A percentile compares a stretch with the other conserved stretches of the same genome.
Evolutionary conservation across 2,113 vertebrate genomes (phyloP).

Genomic region (Cairina moschata): DNA sequence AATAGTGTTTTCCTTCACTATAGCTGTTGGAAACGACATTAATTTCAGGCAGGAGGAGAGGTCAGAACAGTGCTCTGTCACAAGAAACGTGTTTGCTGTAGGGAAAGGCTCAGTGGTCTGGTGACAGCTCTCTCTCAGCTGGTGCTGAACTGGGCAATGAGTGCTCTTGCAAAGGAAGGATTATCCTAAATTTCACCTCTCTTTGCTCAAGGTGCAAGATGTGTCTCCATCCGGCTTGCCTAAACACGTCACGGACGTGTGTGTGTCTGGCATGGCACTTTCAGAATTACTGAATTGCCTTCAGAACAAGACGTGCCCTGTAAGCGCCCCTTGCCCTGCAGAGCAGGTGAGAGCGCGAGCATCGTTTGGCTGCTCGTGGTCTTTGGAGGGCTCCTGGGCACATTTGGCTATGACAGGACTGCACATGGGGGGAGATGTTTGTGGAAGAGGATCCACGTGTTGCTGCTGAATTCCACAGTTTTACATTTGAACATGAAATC

Average conservation of each 20-base stretch:
- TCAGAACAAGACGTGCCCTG: not conserved
- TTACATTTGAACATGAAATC: not conserved
- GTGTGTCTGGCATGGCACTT: not conserved
- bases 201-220: not conserved
- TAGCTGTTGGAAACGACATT: not conserved
- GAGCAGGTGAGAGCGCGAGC: not conserved
- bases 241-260: not conserved
- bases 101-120: not conserved
- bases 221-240: not conserved
- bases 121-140: not conserved
- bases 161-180: not conserved
- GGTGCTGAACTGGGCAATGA: not conserved
- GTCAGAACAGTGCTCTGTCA: not conserved
- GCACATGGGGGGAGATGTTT: not conserved
- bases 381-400: not conserved
- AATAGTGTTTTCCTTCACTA: not conserved
- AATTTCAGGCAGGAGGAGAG: not conserved
- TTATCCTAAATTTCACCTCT: not conserved
- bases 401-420: not conserved
- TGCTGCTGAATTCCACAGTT: not conserved
- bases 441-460: not conserved
- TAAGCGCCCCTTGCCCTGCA: not conserved
- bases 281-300: not conserved
- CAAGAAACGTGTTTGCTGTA: not conserved
- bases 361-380: not conserved